phyloP scores from a whole-genome alignment of 2,797 vertebrate species.

The Crocidura indochinensis region DNA sequence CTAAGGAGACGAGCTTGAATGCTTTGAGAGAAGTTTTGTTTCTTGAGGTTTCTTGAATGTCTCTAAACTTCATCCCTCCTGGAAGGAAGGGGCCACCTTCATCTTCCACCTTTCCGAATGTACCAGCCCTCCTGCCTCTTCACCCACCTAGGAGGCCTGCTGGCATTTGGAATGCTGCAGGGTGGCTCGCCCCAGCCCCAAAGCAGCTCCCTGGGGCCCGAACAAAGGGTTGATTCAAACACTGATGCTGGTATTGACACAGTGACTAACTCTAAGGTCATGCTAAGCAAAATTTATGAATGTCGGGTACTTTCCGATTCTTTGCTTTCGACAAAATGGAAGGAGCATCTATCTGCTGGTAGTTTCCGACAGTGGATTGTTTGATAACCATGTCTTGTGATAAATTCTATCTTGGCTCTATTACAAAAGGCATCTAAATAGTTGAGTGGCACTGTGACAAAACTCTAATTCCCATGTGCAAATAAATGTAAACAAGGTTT shows the following conservation, averaged over 20 bases:
- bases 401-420: slow-evolving; percentile 11
- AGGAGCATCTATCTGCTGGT: background rate
- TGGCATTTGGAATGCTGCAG: background rate
- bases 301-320: slow-evolving; percentile 1
- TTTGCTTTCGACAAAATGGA: slow-evolving; percentile 18
- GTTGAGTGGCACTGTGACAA: slow-evolving; percentile 1
- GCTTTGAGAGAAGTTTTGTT: background rate
- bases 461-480: slow-evolving; percentile 23
- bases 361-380: background rate
- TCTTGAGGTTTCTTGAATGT: background rate
- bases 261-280: background rate
- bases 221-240: background rate
- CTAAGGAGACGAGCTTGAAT: background rate
- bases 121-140: background rate
- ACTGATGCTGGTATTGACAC: background rate
- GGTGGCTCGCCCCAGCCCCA: background rate
- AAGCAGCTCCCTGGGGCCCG: background rate
- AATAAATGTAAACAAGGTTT: slow-evolving; percentile 54
- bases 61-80: background rate
- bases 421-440: slow-evolving; percentile 19
- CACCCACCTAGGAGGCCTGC: background rate
- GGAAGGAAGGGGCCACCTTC: no score
- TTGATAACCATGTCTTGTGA: slow-evolving; percentile 19
- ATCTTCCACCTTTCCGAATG: background rate
- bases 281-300: background rate